Evolutionary conservation across 1,140 invertebrate genomes (phyloP).

Genomic region (Rhagoletis pomonella): DNA sequence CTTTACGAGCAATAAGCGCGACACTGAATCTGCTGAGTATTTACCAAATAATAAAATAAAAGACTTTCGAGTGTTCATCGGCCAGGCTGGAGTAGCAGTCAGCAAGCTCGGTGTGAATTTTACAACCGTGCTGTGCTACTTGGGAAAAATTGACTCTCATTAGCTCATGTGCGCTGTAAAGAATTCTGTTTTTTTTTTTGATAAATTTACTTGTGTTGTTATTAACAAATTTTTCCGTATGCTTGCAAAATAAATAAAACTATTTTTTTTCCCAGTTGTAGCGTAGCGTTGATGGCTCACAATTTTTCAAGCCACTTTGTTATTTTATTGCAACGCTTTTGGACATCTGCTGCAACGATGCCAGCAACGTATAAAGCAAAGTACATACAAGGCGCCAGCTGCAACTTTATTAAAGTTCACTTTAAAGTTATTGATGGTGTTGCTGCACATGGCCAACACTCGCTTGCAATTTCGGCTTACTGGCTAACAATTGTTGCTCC

Average conservation of each 20-base stretch:
- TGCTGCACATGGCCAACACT: neutral
- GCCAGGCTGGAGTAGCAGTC: conserved; percentile 14
- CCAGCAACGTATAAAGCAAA: neutral
- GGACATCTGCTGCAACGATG: neutral
- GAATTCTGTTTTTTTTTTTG: neutral
- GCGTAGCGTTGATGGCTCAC: conserved; percentile 33
- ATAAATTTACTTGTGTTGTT: neutral
- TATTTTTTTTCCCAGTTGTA: neutral
- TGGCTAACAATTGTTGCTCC: conserved; percentile 52
- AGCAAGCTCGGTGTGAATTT: conserved; percentile 5
- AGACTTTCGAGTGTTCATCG: neutral
- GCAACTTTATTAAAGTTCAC: conserved; percentile 56
- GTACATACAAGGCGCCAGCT: neutral
- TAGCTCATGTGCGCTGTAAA: conserved; percentile 7
- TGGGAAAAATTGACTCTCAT: conserved; percentile 38
- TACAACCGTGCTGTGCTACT: neutral
- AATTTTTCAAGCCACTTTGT: conserved; percentile 35
- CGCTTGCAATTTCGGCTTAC: conserved; percentile 17
- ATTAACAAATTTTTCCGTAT: neutral
- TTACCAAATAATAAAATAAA: conserved; percentile 7
- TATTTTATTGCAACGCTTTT: neutral
- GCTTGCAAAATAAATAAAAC: neutral
- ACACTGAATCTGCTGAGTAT: neutral
- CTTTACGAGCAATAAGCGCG: conserved; percentile 54
- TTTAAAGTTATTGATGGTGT: conserved; percentile 34